Conservation (phyloP, 2,888 invertebrate species). For the Eurytoma adleriae region DNA sequence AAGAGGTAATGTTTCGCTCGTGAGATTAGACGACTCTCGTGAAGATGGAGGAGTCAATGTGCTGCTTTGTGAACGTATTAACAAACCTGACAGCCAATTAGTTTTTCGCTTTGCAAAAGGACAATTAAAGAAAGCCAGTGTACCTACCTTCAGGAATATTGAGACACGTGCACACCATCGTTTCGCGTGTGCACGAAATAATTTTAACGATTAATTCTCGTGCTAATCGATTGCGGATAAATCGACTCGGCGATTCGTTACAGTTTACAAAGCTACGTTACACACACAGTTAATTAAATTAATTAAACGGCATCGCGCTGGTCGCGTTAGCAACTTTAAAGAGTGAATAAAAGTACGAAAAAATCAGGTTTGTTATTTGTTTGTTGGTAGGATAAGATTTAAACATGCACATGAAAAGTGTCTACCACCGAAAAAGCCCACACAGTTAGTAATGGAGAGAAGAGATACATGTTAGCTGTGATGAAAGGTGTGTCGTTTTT, state of each 20-base stretch:
- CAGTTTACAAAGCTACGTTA: conserved; percentile 13
- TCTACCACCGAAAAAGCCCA: conserved; percentile 52
- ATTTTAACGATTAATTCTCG: conserved; percentile 29
- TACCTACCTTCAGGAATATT: conserved; percentile 52
- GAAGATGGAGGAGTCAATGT: conserved; percentile 39
- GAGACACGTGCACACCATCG: conserved; percentile 38
- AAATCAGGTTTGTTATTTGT: conserved; percentile 57
- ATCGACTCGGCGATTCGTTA: not conserved
- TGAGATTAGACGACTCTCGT: conserved; percentile 49
- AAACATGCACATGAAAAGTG: conserved; percentile 55
- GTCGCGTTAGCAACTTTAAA: too few relatives aligned
- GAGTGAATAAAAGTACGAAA: conserved; percentile 2
- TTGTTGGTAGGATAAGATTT: conserved; percentile 26
- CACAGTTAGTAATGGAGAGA: conserved; percentile 46
- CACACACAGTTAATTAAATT: conserved; percentile 13
- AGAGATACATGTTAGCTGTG: conserved; percentile 42
- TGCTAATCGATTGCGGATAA: conserved; percentile 36
- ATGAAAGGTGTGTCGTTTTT: conserved; percentile 26
- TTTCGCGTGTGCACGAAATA: conserved; percentile 29
- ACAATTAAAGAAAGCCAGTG: conserved; percentile 50
- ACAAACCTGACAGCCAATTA: conserved; percentile 72
- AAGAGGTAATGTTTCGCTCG: conserved; percentile 11
- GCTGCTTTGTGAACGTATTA: conserved; percentile 61
- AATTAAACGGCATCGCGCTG: too few relatives aligned
- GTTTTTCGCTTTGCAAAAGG: conserved; percentile 46